A percentile compares a stretch with the other conserved stretches of the same genome.
Evolutionary conservation across 2,113 vertebrate genomes (phyloP).

Genomic region (Orthochromis malagaraziensis): DNA sequence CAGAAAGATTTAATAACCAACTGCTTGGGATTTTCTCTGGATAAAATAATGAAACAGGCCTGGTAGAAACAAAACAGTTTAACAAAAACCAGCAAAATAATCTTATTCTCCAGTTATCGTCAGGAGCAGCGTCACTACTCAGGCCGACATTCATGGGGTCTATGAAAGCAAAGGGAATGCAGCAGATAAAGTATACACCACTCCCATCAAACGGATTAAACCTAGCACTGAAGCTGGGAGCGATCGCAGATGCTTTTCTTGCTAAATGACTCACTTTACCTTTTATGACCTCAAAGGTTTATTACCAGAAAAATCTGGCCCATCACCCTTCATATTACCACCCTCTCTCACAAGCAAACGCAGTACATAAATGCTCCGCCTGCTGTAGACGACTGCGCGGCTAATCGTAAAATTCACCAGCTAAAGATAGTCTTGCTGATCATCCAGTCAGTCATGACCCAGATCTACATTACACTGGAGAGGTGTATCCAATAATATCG

Average conservation of each 20-base stretch:
- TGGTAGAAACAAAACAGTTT: background rate
- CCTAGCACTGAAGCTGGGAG: background rate
- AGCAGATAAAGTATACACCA: background rate
- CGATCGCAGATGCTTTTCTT: background rate
- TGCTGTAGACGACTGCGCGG: background rate
- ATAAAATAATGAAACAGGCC: background rate
- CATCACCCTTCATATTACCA: background rate
- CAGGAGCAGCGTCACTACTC: background rate
- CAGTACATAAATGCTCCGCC: background rate
- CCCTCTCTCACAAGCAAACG: background rate
- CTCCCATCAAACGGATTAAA: constrained; percentile 7
- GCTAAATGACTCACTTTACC: background rate
- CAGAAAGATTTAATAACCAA: background rate
- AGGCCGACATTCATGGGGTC: background rate
- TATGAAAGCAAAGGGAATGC: background rate
- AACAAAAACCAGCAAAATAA: background rate
- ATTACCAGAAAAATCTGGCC: background rate
- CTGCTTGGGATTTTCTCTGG: background rate
- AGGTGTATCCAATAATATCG: background rate
- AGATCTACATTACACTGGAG: background rate
- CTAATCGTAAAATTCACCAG: background rate
- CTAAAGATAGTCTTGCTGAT: background rate
- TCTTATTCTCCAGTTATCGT: background rate
- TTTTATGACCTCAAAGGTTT: background rate
- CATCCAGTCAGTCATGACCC: background rate